phyloP scores from a whole-genome alignment of 2,113 vertebrate species.

The Gavia stellata region DNA sequence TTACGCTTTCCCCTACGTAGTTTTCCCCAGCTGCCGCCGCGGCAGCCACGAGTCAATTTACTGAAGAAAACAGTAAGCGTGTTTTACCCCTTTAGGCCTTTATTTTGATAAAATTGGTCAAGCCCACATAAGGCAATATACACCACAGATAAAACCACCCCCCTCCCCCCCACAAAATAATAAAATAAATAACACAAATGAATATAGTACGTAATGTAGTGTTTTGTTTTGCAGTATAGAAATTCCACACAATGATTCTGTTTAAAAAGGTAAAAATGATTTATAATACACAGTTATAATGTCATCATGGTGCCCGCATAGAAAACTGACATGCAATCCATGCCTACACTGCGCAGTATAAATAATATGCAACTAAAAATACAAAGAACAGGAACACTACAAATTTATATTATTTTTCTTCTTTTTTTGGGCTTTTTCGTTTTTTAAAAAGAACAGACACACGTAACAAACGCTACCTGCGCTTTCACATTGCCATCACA shows the following conservation, averaged over 20 bases:
- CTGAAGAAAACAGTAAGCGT: not conserved
- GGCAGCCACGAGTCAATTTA: not conserved
- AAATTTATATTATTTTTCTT: not conserved
- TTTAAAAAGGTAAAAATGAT: slow-evolving; percentile 71
- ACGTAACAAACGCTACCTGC: slow-evolving; percentile 31
- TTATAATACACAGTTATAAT: slow-evolving; percentile 60
- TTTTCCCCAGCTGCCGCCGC: not conserved
- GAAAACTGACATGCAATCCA: slow-evolving; percentile 62
- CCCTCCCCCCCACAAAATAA: not conserved
- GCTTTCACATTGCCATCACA: slow-evolving; percentile 61
- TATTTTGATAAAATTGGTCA: slow-evolving; percentile 63
- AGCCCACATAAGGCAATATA: slow-evolving; percentile 61
- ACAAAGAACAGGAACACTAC: slow-evolving; percentile 59
- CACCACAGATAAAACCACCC: slow-evolving; percentile 45
- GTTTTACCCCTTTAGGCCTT: slow-evolving; percentile 45
- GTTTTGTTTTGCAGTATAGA: slow-evolving; percentile 60
- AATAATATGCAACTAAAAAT: slow-evolving; percentile 64
- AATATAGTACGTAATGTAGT: slow-evolving; percentile 57
- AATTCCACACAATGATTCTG: slow-evolving; percentile 57
- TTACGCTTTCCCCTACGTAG: rapidly evolving
- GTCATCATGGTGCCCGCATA: slow-evolving; percentile 45
- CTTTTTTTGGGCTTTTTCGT: not conserved
- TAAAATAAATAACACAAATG: slow-evolving; percentile 59
- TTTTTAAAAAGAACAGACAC: slow-evolving; percentile 48
- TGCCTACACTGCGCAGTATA: slow-evolving; percentile 60